phyloP scores from a whole-genome alignment of 92 coral and sea anemone genomes.

The Paramuricea clavata region DNA sequence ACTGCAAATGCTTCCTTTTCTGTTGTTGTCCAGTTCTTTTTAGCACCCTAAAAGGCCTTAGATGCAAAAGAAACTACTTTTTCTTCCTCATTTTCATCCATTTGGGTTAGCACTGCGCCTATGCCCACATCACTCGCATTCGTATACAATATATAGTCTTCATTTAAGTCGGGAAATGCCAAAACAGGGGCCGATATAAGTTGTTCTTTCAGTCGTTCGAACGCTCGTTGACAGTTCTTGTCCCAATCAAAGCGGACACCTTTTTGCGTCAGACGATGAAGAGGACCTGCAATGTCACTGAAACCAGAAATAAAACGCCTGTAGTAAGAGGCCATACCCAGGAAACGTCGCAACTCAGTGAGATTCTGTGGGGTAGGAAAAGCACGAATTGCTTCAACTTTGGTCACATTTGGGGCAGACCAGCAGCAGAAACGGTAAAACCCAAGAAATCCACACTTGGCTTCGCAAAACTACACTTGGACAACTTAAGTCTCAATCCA shows the following conservation, averaged over 20 bases:
- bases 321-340: no score
- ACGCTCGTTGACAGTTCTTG: neutral
- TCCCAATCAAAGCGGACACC: neutral
- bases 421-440: neutral
- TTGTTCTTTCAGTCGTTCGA: neutral
- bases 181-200: slow-evolving; percentile 5
- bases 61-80: slow-evolving; percentile 62
- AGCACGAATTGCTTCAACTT: no score
- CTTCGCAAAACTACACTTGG: neutral
- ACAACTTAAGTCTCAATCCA: neutral
- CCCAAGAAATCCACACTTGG: neutral
- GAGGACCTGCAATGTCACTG: no score
- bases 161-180: neutral
- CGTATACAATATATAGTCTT: neutral
- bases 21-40: slow-evolving; percentile 55
- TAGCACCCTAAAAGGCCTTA: slow-evolving; percentile 39
- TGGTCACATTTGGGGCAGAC: no score
- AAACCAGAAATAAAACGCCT: no score
- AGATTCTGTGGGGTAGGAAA: no score
- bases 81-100: slow-evolving; percentile 47
- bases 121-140: slow-evolving; percentile 17
- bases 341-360: no score
- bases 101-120: slow-evolving; percentile 13
- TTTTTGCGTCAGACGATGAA: slow-evolving; percentile 7
- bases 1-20: no score